Evolutionary conservation across 2,113 vertebrate species (phyloP), one percentile per base, ranked within the genome.

Genomic region (Festucalex cinctus): DNA sequence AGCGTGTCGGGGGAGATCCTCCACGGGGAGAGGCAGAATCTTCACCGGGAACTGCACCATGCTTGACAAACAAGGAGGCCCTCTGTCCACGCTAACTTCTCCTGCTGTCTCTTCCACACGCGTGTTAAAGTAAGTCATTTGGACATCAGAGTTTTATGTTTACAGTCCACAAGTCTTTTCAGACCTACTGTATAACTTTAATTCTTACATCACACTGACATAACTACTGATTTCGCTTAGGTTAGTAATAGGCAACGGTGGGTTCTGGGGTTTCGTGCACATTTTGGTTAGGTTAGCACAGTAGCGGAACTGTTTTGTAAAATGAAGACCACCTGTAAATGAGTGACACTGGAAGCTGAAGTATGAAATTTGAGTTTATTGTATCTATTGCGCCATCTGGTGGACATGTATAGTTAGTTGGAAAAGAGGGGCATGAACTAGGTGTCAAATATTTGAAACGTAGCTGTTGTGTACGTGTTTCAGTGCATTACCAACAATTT

Each of bases 111-210:
- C 86, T 68, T 88, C 89, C 17, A 84, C 80, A 22, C 82, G 79
- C 3, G 70, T 83, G 19, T 63, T 88, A 53, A 70, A 84, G 95
- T 95, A 83, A 80, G 88, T 77, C 41, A 32, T 46, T 20, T 13
- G 16, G 20, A 6, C 19, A 17, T 46, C 6, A 46, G 17, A 46
- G 9, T 41, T 41, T 41, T 41, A 41, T 13, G 12, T 41, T 41
- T 41, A 13, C 13, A 12, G 39, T 41, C 12, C 9, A 10, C 39
- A 41, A 41, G 39, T 41, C 9, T 41, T 41, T 41, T 41, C 39
- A 41, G 10, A 41, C 10, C 39, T 13, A 41, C 39, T 3, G 39
- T 32, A 13, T 41, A 2, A 9, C 13, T 41, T 41, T 41, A 12
- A 13, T 41, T 41, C 28, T 41, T 3, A 9, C 9, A 9, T 13